Evolutionary conservation across 2,888 invertebrate genomes (phyloP).

Genomic region (Nycteola revayana): DNA sequence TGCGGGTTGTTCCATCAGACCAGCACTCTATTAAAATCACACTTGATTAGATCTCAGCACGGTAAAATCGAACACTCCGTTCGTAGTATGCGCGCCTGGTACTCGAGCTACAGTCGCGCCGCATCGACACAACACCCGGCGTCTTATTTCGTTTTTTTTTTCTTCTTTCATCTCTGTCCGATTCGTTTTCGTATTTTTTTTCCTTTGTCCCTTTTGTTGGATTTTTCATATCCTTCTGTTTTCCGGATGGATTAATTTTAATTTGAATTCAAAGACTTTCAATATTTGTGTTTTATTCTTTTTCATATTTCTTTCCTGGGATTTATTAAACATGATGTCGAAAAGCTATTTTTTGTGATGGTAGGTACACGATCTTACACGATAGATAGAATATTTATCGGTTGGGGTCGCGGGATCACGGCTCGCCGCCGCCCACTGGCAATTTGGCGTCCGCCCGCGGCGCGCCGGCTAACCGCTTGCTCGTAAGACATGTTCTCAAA

Average conservation of each 20-base stretch:
- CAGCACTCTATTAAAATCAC: conserved; percentile 70
- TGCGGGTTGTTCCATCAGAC: conserved; percentile 42
- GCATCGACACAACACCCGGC: conserved; percentile 37
- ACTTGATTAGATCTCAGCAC: conserved; percentile 69
- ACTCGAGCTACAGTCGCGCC: conserved; percentile 37
- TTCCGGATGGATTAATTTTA: conserved; percentile 73
- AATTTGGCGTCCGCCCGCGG: conserved; percentile 67
- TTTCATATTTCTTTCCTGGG: conserved; percentile 22
- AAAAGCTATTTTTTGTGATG: conserved; percentile 26
- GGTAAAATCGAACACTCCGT: conserved; percentile 67
- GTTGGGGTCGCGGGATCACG: conserved; percentile 70
- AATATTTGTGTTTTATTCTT: conserved; percentile 35
- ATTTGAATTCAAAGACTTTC: conserved; percentile 60
- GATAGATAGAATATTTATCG: conserved; percentile 66
- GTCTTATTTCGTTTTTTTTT: conserved; percentile 45
- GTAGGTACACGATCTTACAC: conserved; percentile 34
- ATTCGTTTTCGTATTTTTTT: conserved; percentile 61
- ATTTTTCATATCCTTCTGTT: conserved; percentile 73
- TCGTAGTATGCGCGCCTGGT: conserved; percentile 64
- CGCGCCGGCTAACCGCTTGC: conserved; percentile 46
- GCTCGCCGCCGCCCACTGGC: conserved; percentile 68
- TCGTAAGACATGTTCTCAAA: conserved; percentile 62
- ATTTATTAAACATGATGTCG: conserved; percentile 13
- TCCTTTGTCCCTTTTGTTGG: conserved; percentile 63
- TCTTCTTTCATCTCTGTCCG: conserved; percentile 51